Evolutionary conservation across 2,797 vertebrate genomes (phyloP), one percentile per base, ranked within the genome.

Genomic region (Galagoides demidoff): DNA sequence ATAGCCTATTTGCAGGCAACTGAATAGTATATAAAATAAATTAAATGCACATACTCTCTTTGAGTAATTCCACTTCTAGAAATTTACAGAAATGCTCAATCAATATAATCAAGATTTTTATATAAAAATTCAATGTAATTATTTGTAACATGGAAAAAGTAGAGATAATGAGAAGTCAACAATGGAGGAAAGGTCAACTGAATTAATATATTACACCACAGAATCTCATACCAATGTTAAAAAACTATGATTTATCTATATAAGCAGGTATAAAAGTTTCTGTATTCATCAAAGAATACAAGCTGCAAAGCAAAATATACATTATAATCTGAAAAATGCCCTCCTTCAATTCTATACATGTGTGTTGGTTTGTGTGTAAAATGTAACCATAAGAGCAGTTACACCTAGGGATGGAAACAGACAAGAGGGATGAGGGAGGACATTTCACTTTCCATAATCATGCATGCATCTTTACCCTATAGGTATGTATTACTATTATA

Each of bases 101-200:
- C 7, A 43, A 34, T 25, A 52, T 31, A 95, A 88, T 71, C 64
- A 77, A 68, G 7, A 81, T 25, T 76, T 91, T 85, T 70, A 2
- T 77, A 82, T 66, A 61, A 78, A 84, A 86, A n/a, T 37, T 78
- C n/a, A 85, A 63, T 55, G 90, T 55, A 82, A 93, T 89, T 85
- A 92, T 76, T 89, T 90, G 7, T 91, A 84, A 87, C 45, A 92
- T 14, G 39, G 5, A 45, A 70, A 93, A 87, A 52, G 22, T 31
- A 71, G 22, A 66, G 34, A 74, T 70, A 74, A 90, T 27, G 27
- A 43, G 17, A 78, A 71, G 29, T 34, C 61, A 87, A 45, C 7
- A 89, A 64, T 23, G 27, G 71, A 84, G 37, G 5, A 57, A 88
- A 16, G 52, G 39, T 29, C 59, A 92, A 57, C 13, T 29, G 84